Evolutionary conservation across 2,888 invertebrate species (phyloP).

Genomic region (Hylaea fasciaria): DNA sequence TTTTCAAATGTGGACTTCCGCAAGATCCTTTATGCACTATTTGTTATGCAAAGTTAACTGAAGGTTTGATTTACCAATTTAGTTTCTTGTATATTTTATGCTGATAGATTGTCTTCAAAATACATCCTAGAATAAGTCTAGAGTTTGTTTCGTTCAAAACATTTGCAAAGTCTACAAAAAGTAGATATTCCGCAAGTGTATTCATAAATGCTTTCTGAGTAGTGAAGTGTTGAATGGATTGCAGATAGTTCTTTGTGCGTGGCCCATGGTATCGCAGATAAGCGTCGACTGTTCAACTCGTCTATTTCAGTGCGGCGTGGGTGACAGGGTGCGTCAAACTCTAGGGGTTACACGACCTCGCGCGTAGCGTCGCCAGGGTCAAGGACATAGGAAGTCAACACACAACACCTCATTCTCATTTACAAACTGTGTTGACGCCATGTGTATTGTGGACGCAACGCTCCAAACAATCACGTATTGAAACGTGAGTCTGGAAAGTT

Average conservation of each 20-base stretch:
- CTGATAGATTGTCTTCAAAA: too few relatives aligned
- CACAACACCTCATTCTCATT: conserved; percentile 7
- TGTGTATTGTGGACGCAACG: background rate
- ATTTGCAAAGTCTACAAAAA: too few relatives aligned
- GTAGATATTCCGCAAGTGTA: background rate
- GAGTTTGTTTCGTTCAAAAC: too few relatives aligned
- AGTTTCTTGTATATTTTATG: too few relatives aligned
- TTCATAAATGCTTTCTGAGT: conserved; percentile 9
- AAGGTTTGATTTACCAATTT: too few relatives aligned
- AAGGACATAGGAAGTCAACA: conserved; percentile 38
- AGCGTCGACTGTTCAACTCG: conserved; percentile 67
- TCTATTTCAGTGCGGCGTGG: conserved; percentile 77
- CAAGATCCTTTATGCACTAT: too few relatives aligned
- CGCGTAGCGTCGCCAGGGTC: conserved; percentile 48
- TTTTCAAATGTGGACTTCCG: too few relatives aligned
- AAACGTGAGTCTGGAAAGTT: background rate
- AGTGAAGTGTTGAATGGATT: conserved; percentile 31
- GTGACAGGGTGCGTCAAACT: conserved; percentile 74
- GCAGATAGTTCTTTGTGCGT: conserved; percentile 55
- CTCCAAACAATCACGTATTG: background rate
- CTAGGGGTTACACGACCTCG: conserved; percentile 60
- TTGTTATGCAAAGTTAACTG: too few relatives aligned
- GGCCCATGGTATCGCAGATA: conserved; percentile 48
- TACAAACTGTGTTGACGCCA: background rate
- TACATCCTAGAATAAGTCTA: too few relatives aligned